Conservation (phyloP, 2,888 invertebrate genomes). For the Amorpha juglandis region DNA sequence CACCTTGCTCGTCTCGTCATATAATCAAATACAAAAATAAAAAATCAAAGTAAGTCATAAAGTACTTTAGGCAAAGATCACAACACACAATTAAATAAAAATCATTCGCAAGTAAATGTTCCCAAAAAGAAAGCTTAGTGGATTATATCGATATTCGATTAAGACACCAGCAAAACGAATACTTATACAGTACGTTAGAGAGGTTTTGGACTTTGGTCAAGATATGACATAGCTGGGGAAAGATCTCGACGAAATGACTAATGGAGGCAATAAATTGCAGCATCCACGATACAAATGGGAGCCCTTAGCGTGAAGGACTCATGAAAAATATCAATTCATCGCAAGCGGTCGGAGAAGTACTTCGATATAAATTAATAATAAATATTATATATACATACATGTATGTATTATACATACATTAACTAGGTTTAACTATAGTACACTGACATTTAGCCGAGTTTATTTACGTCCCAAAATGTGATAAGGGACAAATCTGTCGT, state of each 20-base stretch:
- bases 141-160: slow-evolving; percentile 28
- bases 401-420: no score
- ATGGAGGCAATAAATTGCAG: slow-evolving; percentile 73
- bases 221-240: slow-evolving; percentile 48
- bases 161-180: slow-evolving; percentile 13
- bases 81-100: background rate
- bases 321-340: slow-evolving; percentile 74
- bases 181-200: slow-evolving; percentile 40
- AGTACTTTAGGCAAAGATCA: background rate
- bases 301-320: slow-evolving; percentile 62
- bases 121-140: slow-evolving; percentile 19
- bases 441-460: no score
- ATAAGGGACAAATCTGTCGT: no score
- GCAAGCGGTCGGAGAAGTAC: slow-evolving; percentile 55
- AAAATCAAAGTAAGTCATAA: background rate
- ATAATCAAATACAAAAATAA: no score
- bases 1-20: no score
- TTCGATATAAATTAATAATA: slow-evolving; percentile 47
- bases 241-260: slow-evolving; percentile 73
- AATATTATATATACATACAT: no score
- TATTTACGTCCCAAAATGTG: no score
- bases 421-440: no score
- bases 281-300: slow-evolving; percentile 68
- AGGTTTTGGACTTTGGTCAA: slow-evolving; percentile 38
- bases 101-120: slow-evolving; percentile 5